phyloP scores from a whole-genome alignment of 2,888 invertebrate genomes.

The Cordilura impudica region DNA sequence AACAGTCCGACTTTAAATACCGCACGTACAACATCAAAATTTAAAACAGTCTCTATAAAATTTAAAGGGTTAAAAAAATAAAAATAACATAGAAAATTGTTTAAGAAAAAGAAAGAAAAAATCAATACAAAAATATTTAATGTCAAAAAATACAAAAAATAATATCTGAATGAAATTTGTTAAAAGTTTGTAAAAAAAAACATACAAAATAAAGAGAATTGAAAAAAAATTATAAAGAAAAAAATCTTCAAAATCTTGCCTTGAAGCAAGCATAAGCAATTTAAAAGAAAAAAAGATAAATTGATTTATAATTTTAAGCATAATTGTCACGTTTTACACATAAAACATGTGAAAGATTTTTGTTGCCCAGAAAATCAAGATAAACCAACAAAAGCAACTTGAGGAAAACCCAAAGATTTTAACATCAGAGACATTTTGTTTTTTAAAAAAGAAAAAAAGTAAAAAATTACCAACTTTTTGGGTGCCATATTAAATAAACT shows the following conservation, averaged over 20 bases:
- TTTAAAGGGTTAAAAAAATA: not conserved
- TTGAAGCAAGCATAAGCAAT: too few species aligned
- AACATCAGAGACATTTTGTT: too few species aligned
- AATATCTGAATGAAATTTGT: not conserved
- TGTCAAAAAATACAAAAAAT: not conserved
- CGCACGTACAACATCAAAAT: conserved; percentile 33
- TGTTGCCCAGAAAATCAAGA: too few species aligned
- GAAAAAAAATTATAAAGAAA: not conserved
- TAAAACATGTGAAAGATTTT: not conserved
- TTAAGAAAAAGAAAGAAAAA: not conserved
- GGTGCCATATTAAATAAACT: too few species aligned
- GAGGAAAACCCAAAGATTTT: too few species aligned
- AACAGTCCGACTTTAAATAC: conserved; percentile 51
- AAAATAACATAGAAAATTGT: not conserved
- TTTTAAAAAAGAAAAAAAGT: too few species aligned
- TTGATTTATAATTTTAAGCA: not conserved
- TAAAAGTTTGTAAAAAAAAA: too few species aligned
- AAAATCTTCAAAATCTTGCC: not conserved
- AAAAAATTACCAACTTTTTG: too few species aligned
- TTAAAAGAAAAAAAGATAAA: not conserved
- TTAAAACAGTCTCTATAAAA: not conserved
- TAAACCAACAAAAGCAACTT: too few species aligned
- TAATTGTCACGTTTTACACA: not conserved
- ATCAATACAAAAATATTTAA: not conserved
- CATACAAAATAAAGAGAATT: not conserved